These are phyloP conservation scores for Cyphomyrus plagiostoma DNA, from an alignment of 2,113 vertebrate genomes.

Conservation along the genomic window DNA sequence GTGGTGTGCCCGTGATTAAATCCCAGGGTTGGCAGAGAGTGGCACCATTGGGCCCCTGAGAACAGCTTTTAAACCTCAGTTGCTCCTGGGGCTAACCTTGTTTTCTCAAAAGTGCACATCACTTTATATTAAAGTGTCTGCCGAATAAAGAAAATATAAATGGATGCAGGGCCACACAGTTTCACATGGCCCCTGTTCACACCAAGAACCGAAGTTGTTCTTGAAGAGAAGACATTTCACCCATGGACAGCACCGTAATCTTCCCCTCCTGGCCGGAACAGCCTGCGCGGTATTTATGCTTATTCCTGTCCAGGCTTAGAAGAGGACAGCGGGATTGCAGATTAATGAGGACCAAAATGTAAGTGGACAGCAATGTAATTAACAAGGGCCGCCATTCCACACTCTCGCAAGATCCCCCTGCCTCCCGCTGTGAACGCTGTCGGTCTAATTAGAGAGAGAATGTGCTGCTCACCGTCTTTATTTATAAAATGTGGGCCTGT, in stretches of 20 bases:
- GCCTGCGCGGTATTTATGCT: slow-evolving; percentile 11
- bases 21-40: background rate
- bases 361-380: slow-evolving; percentile 28
- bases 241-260: background rate
- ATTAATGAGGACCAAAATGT: slow-evolving; percentile 29
- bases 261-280: background rate
- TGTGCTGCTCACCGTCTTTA: background rate
- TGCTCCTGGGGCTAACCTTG: background rate
- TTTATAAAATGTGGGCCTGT: slow-evolving; percentile 1
- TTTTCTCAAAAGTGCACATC: background rate
- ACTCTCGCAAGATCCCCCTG: background rate
- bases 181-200: background rate
- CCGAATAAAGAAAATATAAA: background rate
- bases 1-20: background rate
- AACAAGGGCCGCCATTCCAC: slow-evolving; percentile 20
- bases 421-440: background rate
- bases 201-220: background rate
- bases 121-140: background rate
- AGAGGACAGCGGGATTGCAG: slow-evolving; percentile 6
- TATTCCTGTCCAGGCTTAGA: slow-evolving; percentile 7
- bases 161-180: background rate
- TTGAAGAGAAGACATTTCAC: background rate
- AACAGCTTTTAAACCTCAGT: background rate
- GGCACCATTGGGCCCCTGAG: background rate
- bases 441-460: slow-evolving; percentile 33